Evolutionary conservation across 2,113 vertebrate species (phyloP), one percentile per base, ranked within the genome.

Genomic region (Lynx canadensis): DNA sequence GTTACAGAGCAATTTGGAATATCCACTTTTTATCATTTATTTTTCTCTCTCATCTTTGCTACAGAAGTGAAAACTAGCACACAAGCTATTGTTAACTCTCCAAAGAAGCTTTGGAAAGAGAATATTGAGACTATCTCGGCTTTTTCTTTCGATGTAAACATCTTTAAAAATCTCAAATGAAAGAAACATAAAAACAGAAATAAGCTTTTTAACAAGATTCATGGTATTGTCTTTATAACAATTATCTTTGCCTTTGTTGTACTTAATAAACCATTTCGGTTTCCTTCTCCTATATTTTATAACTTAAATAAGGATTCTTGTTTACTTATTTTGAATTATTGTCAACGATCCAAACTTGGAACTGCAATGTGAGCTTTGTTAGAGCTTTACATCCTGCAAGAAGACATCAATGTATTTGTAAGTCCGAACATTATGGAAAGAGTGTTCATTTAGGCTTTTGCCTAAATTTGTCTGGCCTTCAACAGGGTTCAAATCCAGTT

Each of bases 401-500:
- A 91, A 96, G 74, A 91, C 14, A 45, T 25, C n/a, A 27, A 1
- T 57, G 16, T 65, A 94, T 94, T 19, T 11, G 29, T 19, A 55
- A 65, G 21, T 69, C 91, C 23, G 76, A 91, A 85, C 93, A 80
- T 27, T 45, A 92, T 0, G 65, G 45, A 50, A 86, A 78, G 16
- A 66, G 19, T 14, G 0, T 21, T 87, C 33, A 69, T 50, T 50
- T 55, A 23, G 50, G 36, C 48, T 82, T 93, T 82, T 94, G 63
- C 73, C 73, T 89, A 69, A 91, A 73, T 29, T 89, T 74, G 55
- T 78, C 85, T 93, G 85, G 89, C n/a, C 78, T 93, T 96, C 85
- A 92, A 82, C 2, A 74, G 68, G 65, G 45, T 96, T 97, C 94
- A 94, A 97, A 95, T 97, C 55, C 92, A 97, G 86, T 87, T 95